Evolutionary conservation across 1,140 invertebrate species (phyloP).

Genomic region (Microplitis mediator): DNA sequence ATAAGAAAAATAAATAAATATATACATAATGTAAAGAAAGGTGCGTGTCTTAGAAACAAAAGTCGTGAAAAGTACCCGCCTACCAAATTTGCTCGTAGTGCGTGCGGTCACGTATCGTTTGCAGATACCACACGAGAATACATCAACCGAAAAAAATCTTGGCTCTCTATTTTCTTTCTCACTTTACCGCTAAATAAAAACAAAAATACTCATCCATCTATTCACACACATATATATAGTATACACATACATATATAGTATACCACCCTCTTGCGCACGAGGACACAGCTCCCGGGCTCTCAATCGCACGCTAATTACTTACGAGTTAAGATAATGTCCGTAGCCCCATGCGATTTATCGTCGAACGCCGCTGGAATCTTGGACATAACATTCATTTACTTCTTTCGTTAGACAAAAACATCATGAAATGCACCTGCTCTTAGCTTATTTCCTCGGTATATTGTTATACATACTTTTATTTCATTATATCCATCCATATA

Average conservation of each 20-base stretch:
- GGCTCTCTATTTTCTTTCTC: not conserved
- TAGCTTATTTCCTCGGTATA: too few relatives aligned
- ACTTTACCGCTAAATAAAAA: not conserved
- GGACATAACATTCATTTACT: not conserved
- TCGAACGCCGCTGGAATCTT: not conserved
- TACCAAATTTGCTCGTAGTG: slow-evolving; percentile 42
- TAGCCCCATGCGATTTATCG: slow-evolving; percentile 18
- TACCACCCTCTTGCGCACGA: not conserved
- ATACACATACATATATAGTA: not conserved
- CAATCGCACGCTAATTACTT: slow-evolving; percentile 30
- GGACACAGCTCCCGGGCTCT: slow-evolving; percentile 7
- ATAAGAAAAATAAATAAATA: too few relatives aligned
- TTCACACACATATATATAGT: not conserved
- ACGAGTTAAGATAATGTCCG: slow-evolving; percentile 30
- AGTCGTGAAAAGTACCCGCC: slow-evolving; percentile 29
- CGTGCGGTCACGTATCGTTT: slow-evolving; percentile 35
- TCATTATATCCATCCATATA: too few relatives aligned
- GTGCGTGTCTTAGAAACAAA: slow-evolving; percentile 25
- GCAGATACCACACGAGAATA: slow-evolving; percentile 28
- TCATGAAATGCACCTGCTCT: not conserved
- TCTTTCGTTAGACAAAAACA: slow-evolving; percentile 1
- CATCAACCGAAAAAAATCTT: slow-evolving; percentile 32
- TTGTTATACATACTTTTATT: too few relatives aligned
- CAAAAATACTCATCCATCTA: not conserved
- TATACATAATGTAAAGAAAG: slow-evolving; percentile 31